Percentiles rank a stretch among this genome's conserved stretches.
Evolutionary conservation across 2,888 invertebrate genomes (phyloP).

Genomic region (Charanyca ferruginea): DNA sequence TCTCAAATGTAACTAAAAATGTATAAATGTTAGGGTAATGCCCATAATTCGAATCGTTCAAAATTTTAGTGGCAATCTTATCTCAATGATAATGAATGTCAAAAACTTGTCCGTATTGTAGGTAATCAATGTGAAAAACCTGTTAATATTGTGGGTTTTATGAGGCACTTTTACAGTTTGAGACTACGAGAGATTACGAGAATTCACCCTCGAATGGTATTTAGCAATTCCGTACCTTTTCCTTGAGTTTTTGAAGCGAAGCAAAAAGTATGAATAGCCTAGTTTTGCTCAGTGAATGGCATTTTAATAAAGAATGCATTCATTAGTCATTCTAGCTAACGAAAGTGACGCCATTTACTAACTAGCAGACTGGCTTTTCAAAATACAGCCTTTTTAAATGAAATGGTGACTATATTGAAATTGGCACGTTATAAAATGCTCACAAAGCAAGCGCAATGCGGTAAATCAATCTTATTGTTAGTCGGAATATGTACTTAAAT

Average conservation of each 20-base stretch:
- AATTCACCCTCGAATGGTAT: background rate
- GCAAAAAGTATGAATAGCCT: slow-evolving; percentile 21
- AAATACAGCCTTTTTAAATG: slow-evolving; percentile 3
- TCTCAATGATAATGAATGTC: no score
- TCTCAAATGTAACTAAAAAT: no score
- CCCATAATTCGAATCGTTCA: no score
- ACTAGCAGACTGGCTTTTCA: background rate
- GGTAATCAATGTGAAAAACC: no score
- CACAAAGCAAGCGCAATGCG: slow-evolving; percentile 51
- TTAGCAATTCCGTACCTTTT: slow-evolving; percentile 4
- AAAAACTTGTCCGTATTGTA: no score
- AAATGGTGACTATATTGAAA: slow-evolving; percentile 20
- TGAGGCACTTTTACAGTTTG: background rate
- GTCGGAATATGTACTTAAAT: slow-evolving; percentile 24
- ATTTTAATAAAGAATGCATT: slow-evolving; percentile 38
- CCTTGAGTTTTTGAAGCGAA: background rate
- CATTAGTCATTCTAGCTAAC: slow-evolving; percentile 2
- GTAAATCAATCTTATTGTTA: slow-evolving; percentile 29
- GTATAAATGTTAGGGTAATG: no score
- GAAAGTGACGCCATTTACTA: background rate
- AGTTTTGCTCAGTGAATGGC: slow-evolving; percentile 29
- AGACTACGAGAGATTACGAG: no score
- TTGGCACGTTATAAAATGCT: slow-evolving; percentile 2
- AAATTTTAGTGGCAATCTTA: no score
- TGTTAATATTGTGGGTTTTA: no score